Base-by-base conservation (phyloP, 2,113 vertebrate genomes). In the Proterorhinus semilunaris region DNA sequence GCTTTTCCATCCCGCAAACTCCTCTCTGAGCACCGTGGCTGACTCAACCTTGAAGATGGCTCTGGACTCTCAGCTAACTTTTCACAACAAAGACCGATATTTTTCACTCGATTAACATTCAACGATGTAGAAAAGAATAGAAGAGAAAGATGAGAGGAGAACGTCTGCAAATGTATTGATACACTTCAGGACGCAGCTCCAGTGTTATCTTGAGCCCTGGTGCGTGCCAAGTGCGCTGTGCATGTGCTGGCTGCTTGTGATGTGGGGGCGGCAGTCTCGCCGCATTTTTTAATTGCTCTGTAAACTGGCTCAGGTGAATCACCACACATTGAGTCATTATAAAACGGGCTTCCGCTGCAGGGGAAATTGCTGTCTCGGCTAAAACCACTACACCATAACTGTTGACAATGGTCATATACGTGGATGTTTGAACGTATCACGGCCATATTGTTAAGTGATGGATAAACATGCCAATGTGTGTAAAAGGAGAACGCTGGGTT, bases 1-100 rank as follows among this genome's bases (percentile, higher is more conserved):
- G 75, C 88, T 89, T 87, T 90, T 84, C 88, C 89, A 87, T 85
- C 80, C 83, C 70, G 15, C 80, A 85, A 90, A 83, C 83, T 86
- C 88, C 78, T 83, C 69, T 36, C 81, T 86, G 81, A 90, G 83
- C 79, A 10, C 62, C 12, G 74, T 47, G 74, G 79, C 84, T 73
- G 83, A 81, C 69, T 69, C 78, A 74, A 79, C 82, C 87, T 88
- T 86, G 83, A 88, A 88, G 83, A 82, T 42, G 81, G 73, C 80
- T 88, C 78, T 71, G 73, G 71, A 83, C 71, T 80, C 74, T 84
- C 74, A 71, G 81, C 68, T 65, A 79, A 83, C 83, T 84, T 84
- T 83, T 87, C 78, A 83, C 81, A 84, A 76, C 72, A 87, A 74
- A 87, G 85, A 88, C 84, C 59, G 82, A 36, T 36, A 36, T 36